These are phyloP conservation scores for Ptilonorhynchus violaceus DNA, from an alignment of 2,113 vertebrate species.

Conservation along the genomic window DNA sequence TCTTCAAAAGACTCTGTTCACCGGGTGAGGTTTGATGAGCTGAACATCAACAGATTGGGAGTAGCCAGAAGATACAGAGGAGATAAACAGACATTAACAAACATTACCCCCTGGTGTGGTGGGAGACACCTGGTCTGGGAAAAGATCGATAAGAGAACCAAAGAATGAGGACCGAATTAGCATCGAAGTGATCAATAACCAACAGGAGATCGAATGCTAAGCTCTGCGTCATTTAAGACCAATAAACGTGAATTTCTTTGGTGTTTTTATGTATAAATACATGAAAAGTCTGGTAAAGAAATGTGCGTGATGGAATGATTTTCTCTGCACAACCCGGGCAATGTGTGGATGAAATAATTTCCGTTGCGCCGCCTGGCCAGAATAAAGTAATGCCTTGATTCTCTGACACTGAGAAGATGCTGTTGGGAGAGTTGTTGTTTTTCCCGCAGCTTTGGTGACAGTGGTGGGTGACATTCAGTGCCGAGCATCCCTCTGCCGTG, in stretches of 20 bases:
- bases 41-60: background rate
- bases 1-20: background rate
- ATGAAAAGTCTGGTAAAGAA: background rate
- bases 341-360: background rate
- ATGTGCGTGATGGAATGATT: background rate
- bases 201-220: background rate
- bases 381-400: background rate
- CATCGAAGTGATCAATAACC: background rate
- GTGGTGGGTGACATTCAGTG: background rate
- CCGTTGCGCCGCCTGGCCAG: background rate
- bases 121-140: background rate
- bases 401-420: background rate
- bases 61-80: background rate
- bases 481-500: background rate
- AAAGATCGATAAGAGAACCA: background rate
- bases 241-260: background rate
- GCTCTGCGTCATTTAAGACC: background rate
- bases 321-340: background rate
- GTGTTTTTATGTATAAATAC: background rate
- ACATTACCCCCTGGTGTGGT: background rate
- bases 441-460: background rate
- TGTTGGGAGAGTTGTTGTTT: background rate
- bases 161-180: background rate
- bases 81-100: background rate
- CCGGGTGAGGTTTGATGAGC: background rate